Conservation (phyloP, 2,888 invertebrate genomes). For the Leptothorax acervorum region DNA sequence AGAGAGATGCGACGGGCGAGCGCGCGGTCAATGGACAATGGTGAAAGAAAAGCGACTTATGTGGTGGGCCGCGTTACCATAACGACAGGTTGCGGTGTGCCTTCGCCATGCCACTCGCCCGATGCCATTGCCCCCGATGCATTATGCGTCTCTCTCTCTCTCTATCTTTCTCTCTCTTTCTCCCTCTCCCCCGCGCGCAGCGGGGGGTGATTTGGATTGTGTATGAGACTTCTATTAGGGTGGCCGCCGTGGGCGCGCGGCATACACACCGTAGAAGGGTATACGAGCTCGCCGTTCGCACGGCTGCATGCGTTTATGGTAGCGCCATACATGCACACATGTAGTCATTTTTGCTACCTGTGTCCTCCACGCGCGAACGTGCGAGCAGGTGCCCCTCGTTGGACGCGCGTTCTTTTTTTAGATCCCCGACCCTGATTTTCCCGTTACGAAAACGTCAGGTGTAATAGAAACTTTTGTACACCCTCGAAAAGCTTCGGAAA, state of each 20-base stretch:
- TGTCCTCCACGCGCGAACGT: background rate
- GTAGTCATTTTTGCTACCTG: background rate
- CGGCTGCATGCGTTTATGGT: constrained; percentile 15
- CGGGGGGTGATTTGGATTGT: constrained; percentile 58
- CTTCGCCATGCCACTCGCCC: constrained; percentile 63
- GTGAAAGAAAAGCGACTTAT: constrained; percentile 70
- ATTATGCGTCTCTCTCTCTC: constrained; percentile 71
- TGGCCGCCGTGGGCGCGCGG: background rate
- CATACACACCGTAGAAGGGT: constrained; percentile 13
- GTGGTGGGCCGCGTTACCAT: constrained; percentile 77
- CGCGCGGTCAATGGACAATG: constrained; percentile 35
- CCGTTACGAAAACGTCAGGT: background rate
- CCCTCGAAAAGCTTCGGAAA: background rate
- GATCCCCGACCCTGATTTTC: background rate
- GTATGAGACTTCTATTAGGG: constrained; percentile 55
- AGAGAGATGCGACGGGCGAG: background rate
- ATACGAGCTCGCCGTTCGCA: background rate
- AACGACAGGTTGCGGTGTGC: constrained; percentile 71
- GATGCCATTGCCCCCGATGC: constrained; percentile 75
- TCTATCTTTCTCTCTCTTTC: background rate
- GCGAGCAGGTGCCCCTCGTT: background rate
- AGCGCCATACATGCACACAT: background rate
- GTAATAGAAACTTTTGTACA: background rate
- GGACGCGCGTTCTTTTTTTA: background rate
- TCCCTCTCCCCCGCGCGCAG: constrained; percentile 45